These are phyloP conservation scores for Columba janthina DNA, from an alignment of 2,113 vertebrate genomes.

Conservation along the genomic window DNA sequence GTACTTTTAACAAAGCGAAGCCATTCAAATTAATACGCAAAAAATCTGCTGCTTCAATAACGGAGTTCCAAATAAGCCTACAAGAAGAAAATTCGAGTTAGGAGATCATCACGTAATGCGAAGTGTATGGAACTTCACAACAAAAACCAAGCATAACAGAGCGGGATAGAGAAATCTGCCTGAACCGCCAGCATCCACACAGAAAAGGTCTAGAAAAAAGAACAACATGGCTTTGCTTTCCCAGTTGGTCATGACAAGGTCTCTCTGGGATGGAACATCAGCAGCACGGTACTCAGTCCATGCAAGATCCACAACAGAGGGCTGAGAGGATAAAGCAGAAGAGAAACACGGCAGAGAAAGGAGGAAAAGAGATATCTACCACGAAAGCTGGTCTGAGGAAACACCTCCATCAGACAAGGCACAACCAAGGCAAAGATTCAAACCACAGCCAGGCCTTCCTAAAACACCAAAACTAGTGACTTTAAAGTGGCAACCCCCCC, in stretches of 20 bases:
- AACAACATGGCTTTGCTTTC: neutral
- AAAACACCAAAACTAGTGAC: neutral
- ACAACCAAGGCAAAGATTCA: neutral
- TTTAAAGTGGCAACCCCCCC: neutral
- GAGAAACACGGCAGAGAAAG: neutral
- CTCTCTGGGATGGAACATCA: neutral
- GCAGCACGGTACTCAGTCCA: neutral
- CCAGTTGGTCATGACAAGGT: neutral
- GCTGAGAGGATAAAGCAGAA: neutral
- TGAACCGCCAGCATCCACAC: rapidly evolving
- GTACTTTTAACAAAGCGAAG: neutral
- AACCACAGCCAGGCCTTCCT: neutral
- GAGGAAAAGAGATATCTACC: neutral
- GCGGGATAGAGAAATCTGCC: neutral
- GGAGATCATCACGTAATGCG: rapidly evolving
- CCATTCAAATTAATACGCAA: neutral
- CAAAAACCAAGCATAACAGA: neutral
- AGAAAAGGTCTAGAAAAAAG: neutral
- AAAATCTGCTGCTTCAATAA: neutral
- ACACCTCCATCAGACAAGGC: rapidly evolving
- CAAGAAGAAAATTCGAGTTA: neutral
- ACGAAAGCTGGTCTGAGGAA: neutral
- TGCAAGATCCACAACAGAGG: neutral
- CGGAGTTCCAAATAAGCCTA: neutral
- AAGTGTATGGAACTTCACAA: neutral